These are phyloP conservation scores for Ophonus ardosiacus DNA, from an alignment of 2,888 invertebrate genomes.

Conservation along the genomic window DNA sequence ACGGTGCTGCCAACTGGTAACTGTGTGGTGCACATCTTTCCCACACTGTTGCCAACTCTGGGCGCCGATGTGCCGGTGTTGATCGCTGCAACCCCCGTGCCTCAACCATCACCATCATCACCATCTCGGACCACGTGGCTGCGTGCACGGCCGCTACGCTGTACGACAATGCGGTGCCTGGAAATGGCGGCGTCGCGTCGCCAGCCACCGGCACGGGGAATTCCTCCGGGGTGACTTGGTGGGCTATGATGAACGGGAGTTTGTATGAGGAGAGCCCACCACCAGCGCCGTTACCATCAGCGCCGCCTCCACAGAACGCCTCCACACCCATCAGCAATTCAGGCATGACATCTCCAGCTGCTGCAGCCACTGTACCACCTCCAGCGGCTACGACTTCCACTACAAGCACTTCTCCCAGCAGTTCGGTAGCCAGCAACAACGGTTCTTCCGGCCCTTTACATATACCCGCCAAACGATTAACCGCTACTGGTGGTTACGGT, in stretches of 20 bases:
- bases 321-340: constrained; percentile 77
- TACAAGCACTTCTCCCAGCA: constrained; percentile 80
- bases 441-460: constrained; percentile 89
- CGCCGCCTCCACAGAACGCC: constrained; percentile 69
- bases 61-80: constrained; percentile 62
- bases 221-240: constrained; percentile 91
- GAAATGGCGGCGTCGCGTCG: constrained; percentile 81
- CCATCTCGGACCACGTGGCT: constrained; percentile 86
- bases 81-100: constrained; percentile 67
- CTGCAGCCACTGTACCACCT: constrained; percentile 74
- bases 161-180: constrained; percentile 88
- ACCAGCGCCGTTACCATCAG: constrained; percentile 76
- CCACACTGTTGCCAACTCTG: constrained; percentile 67
- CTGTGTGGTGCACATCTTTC: constrained; percentile 67
- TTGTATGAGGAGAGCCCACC: constrained; percentile 85
- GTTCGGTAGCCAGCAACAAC: constrained; percentile 81
- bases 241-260: constrained; percentile 91
- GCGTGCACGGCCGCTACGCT: constrained; percentile 87
- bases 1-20: constrained; percentile 70
- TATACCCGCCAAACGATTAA: constrained; percentile 90
- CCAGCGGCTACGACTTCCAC: constrained; percentile 84
- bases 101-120: constrained; percentile 79
- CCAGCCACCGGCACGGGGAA: constrained; percentile 90
- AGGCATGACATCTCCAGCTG: constrained; percentile 76
- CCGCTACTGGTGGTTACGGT: constrained; percentile 77